Evolutionary conservation across 23 tunicate genomes (phyloP).

Genomic region (Aplidium turbinatum): DNA sequence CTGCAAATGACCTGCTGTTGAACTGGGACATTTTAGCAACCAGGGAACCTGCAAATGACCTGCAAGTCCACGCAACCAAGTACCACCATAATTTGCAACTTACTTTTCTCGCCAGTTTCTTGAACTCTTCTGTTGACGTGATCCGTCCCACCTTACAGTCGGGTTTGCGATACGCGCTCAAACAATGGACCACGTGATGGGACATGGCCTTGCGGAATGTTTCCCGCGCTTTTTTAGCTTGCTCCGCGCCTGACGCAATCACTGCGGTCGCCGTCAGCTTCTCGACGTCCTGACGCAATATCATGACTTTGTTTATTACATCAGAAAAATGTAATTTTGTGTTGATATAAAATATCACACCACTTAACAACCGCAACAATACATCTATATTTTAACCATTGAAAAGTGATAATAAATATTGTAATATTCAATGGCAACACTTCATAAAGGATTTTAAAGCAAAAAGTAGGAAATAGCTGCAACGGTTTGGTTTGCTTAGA

Average conservation of each 20-base stretch:
- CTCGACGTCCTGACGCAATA: background rate
- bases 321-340: too few relatives aligned
- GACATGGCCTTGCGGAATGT: conserved; percentile 72
- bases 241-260: conserved; percentile 42
- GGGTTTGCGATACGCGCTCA: conserved; percentile 62
- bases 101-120: conserved; percentile 86
- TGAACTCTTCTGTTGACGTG: conserved; percentile 81
- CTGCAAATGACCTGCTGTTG: too few relatives aligned
- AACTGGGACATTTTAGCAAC: too few relatives aligned
- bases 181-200: conserved; percentile 70
- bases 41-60: background rate
- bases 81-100: background rate
- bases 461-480: too few relatives aligned
- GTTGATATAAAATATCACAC: too few relatives aligned
- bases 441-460: too few relatives aligned
- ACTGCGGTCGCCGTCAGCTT: conserved; percentile 23
- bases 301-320: too few relatives aligned
- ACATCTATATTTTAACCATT: too few relatives aligned
- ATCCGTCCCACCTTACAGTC: conserved; percentile 82
- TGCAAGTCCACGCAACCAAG: background rate
- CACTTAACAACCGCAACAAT: too few relatives aligned
- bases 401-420: too few relatives aligned
- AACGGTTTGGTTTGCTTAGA: too few relatives aligned
- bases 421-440: too few relatives aligned
- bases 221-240: conserved; percentile 70